Evolutionary conservation across 2,113 vertebrate genomes (phyloP).

Genomic region (Python bivittatus): DNA sequence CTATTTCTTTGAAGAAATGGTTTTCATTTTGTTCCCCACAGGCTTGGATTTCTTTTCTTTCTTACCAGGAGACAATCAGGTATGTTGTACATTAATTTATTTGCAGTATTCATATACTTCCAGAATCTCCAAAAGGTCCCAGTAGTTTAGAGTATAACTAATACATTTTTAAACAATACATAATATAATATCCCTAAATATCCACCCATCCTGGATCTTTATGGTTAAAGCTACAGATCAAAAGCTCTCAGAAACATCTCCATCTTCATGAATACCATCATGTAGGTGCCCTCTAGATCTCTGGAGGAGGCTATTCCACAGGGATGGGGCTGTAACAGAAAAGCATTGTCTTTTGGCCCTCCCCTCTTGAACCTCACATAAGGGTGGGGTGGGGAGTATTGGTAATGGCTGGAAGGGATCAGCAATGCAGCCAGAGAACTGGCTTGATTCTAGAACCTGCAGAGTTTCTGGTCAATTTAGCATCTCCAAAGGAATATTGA

Average conservation of each 20-base stretch:
- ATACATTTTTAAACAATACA: neutral
- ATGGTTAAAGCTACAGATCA: neutral
- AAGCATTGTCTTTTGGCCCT: no score
- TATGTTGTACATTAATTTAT: conserved; percentile 61
- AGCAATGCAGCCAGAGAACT: no score
- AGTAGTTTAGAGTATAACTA: neutral
- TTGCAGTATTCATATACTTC: neutral
- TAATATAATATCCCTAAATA: neutral
- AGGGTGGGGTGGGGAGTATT: no score
- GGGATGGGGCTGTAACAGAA: no score
- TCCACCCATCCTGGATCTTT: neutral
- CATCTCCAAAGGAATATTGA: no score
- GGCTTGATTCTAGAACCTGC: no score
- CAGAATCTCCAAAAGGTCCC: neutral
- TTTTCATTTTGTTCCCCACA: conserved; percentile 67
- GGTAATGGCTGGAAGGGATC: no score
- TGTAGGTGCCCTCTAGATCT: no score
- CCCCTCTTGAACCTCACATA: no score
- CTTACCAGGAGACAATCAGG: conserved; percentile 98
- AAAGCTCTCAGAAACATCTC: neutral
- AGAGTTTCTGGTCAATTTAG: no score
- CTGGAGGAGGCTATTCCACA: no score
- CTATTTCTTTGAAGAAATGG: conserved; percentile 21
- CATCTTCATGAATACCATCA: no score
- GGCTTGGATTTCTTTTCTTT: conserved; percentile 98